Evolutionary conservation across 2,888 invertebrate species (phyloP), one percentile per base, ranked within the genome.

Genomic region (Andrena hattorfiana): DNA sequence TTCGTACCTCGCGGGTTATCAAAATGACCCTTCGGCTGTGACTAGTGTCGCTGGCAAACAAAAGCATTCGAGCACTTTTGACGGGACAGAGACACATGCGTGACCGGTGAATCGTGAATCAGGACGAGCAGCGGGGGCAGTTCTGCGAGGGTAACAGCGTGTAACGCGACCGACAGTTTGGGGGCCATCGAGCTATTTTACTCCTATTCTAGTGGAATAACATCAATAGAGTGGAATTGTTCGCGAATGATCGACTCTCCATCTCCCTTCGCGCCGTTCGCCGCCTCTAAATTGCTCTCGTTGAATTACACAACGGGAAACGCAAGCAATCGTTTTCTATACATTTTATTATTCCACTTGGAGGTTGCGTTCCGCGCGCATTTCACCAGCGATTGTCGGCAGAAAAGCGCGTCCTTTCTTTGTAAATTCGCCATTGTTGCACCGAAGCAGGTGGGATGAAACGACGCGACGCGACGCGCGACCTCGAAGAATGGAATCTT

Each of bases 151-250:
- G 63, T 74, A 79, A 74, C 74, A 73, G 66, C 54, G 73, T 74
- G 74, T 66, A 70, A 79, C 64, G 26, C 69, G 64, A 69, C 69
- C 68, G 48, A 73, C 56, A 59, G 69, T 81, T 79, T 72, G 26
- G 30, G 63, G 23, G 56, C 35, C 49, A 51, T 48, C 49, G 62
- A 59, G 28, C 74, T 79, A 74, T 81, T 81, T 74, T 73, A 26
- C 59, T 56, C 32, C 73, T 54, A 63, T 81, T 70, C 66, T 48
- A 20, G 54, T 26, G 64, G 70, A 79, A 79, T 70, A 79, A 74
- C 79, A 74, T 70, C 70, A 64, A 81, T 81, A 59, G 73, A 79
- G 56, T 20, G 73, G 23, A 32, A 66, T 69, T 79, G 81, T 81
- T 69, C 73, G 30, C 71, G 71, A 81, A 72, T 68, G 78, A 81